Evolutionary conservation across 1,140 invertebrate species (phyloP).

Genomic region (Drosophila subpulchrella): DNA sequence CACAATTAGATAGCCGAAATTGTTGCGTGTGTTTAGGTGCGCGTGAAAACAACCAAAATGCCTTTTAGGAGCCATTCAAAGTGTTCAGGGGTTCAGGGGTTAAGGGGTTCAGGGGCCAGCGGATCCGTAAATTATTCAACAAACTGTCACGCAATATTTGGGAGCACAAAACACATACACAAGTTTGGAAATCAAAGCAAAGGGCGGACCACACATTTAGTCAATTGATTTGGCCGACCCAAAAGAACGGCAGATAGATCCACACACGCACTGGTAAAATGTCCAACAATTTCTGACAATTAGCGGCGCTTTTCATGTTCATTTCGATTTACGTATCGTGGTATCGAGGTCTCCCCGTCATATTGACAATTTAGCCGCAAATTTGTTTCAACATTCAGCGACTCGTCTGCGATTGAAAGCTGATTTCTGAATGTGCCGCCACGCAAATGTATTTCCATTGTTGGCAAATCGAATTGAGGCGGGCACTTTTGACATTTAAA

Average conservation of each 20-base stretch:
- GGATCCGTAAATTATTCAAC: conserved; percentile 81
- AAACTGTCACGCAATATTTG: conserved; percentile 80
- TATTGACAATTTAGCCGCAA: conserved; percentile 81
- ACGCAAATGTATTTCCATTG: conserved; percentile 74
- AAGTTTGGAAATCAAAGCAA: conserved; percentile 63
- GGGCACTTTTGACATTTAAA: conserved; percentile 73
- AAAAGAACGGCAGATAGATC: conserved; percentile 29
- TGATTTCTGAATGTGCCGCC: conserved; percentile 45
- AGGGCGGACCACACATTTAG: conserved; percentile 54
- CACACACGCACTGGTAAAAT: conserved; percentile 52
- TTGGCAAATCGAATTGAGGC: conserved; percentile 48
- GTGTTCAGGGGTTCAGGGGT: conserved; percentile 11
- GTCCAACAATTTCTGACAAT: conserved; percentile 82
- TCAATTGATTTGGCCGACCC: conserved; percentile 67
- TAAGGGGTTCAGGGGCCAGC: conserved; percentile 22
- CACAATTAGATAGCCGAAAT: conserved; percentile 73
- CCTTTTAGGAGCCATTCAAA: conserved; percentile 45
- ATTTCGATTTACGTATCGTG: conserved; percentile 31
- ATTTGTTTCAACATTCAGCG: conserved; percentile 76
- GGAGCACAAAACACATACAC: neutral
- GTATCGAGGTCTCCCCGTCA: conserved; percentile 58
- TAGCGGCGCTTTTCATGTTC: conserved; percentile 81
- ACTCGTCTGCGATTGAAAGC: conserved; percentile 38
- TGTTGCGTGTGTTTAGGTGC: conserved; percentile 80
- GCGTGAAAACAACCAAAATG: conserved; percentile 67